These are phyloP conservation scores for Philotrypesis tridentata DNA, from an alignment of 1,140 invertebrate species.

Conservation along the genomic window DNA sequence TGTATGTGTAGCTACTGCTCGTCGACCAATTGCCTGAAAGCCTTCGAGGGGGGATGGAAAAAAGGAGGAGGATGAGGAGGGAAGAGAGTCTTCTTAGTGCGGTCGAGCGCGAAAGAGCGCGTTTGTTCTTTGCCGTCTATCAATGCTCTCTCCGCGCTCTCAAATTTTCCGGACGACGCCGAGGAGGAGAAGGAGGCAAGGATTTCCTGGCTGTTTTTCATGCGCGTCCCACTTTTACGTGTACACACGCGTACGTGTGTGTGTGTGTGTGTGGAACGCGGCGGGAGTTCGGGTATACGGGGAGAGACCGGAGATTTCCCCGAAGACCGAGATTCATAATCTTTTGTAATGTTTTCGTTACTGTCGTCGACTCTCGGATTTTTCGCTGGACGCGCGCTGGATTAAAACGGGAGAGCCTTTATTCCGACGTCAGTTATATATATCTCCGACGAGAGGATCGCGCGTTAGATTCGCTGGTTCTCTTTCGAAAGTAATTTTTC, in stretches of 20 bases:
- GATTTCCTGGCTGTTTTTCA: neutral
- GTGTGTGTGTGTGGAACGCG: no score
- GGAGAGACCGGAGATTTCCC: neutral
- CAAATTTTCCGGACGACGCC: neutral
- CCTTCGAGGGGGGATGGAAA: neutral
- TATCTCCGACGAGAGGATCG: no score
- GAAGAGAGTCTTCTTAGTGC: neutral
- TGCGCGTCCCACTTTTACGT: neutral
- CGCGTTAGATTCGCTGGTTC: no score
- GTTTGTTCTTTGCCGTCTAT: neutral
- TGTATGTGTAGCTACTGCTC: neutral
- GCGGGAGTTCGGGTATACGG: no score
- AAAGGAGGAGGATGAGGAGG: neutral
- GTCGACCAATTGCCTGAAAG: constrained; percentile 25
- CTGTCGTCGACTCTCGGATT: neutral
- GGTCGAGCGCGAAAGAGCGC: neutral
- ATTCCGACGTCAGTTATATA: no score
- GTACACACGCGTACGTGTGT: no score
- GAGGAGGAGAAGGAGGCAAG: no score
- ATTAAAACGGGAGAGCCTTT: no score
- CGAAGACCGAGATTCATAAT: neutral
- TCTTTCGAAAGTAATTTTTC: no score
- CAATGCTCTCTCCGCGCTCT: neutral
- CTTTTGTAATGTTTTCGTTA: neutral
- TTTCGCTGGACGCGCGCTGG: no score